A percentile compares a stretch with the other conserved stretches of the same genome.
These are phyloP conservation scores for Oncorhynchus gorbuscha DNA, from an alignment of 2,113 vertebrate species.

Conservation along the genomic window DNA sequence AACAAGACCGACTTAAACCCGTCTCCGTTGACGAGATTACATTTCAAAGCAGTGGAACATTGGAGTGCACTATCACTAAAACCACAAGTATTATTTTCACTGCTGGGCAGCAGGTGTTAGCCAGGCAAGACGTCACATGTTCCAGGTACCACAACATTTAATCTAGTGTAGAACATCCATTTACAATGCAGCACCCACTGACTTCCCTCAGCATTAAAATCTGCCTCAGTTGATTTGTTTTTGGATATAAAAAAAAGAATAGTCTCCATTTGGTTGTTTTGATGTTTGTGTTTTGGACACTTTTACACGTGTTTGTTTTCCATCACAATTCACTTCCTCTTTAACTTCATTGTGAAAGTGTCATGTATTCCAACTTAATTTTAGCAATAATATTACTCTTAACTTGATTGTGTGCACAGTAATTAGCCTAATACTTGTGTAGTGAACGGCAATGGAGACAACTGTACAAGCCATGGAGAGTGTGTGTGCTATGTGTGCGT, in stretches of 20 bases:
- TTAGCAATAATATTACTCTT: no score
- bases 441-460: no score
- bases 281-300: neutral
- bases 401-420: no score
- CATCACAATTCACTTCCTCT: no score
- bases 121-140: neutral
- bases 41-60: neutral
- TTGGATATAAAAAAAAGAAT: neutral
- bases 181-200: neutral
- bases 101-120: slow-evolving; percentile 2
- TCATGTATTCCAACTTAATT: no score
- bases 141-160: neutral
- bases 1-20: slow-evolving; percentile 47
- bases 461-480: no score
- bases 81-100: neutral
- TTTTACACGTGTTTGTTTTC: no score
- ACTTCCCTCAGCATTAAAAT: neutral
- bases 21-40: slow-evolving; percentile 56
- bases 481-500: neutral
- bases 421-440: no score
- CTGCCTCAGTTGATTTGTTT: neutral
- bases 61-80: neutral
- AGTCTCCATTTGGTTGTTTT: neutral
- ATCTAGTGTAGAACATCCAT: slow-evolving; percentile 5
- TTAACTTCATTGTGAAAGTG: no score